Base-by-base conservation (phyloP, 2,797 vertebrate species). In the Hydrolagus colliei region DNA sequence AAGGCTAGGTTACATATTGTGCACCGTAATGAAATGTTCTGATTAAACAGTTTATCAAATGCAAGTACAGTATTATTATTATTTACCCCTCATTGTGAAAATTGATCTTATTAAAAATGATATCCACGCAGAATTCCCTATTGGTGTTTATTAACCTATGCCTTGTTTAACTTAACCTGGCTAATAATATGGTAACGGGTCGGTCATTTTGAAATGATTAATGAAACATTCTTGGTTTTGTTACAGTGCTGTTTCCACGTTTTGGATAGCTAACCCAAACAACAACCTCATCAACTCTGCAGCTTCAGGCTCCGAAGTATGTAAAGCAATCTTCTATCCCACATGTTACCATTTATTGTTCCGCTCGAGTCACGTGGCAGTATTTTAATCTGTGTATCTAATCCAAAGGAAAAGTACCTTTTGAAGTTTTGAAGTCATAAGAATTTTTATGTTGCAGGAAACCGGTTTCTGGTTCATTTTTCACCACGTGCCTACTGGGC, bases 391-490 rank as follows among this genome's bases (percentile, higher is more conserved):
- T 3, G 16, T 20, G 16, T 68, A 18, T 27, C 27, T 41, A 68
- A 68, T 67, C 63, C 35, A 27, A 63, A 52, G 32, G 41, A n/a
- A 9, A 11, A n/a, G 16, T 10, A 71, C 65, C 20, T 84, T 84
- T 84, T 20, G 27, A 63, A 71, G 71, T 13, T 41, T 68, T 65
- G 13, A 14, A 65, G 65, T 80, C 27, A 67, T 82, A 63, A 10
- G 65, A 2, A 71, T 84, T 63, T 20, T 84, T 84, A 84, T 18
- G 14, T 84, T 68, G 10, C 92, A 99, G 98, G 97, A 99, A 92
- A 97, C 97, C 0, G 98, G 98, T 10, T 99, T 98, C 91, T 99
- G 97, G 97, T 99, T 97, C 88, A 93, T 99, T 86, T 96, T 98
- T 90, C 98, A 99, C 91, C 97, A 99, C 0, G 94, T 98, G 59